Base-by-base conservation (phyloP, 2,113 vertebrate species). In the Lasiurus cinereus region DNA sequence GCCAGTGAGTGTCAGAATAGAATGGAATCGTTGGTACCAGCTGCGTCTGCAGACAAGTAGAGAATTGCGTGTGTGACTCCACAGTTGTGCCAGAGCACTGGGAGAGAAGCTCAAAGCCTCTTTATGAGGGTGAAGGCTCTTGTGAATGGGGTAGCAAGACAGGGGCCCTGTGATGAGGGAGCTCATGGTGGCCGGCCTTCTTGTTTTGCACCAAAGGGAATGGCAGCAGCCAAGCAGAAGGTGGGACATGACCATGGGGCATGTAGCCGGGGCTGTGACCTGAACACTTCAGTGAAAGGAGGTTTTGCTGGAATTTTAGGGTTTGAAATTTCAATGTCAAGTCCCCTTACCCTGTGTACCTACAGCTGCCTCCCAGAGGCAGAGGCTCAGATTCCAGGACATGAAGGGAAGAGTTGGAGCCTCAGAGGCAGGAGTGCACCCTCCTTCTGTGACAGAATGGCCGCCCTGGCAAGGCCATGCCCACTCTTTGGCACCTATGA, bases 121-220 rank as follows among this genome's bases (percentile, higher is more conserved):
- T 46, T 36, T 8, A 8, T 5, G 39, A 69, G 5, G 50, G 19
- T 13, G 46, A 82, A 46, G 48, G 9, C n/a, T 59, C 36, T 5
- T 19, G 16, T 8, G 24, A 87, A 9, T 39, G 8, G 10, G 18
- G 0, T 52, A 54, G 39, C 0, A 1, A 74, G 48, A 48, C 24
- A 29, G 22, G 12, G 11, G 1, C 12, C 5, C 14, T 0, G 1
- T 5, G 43, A 33, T 16, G 39, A 43, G 21, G 59, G 14, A 76
- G 27, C 16, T 88, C 27, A 1, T 29, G 43, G 48, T 5, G 2
- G 36, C 52, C 2, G 3, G 24, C 6, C 36, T 83, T n/a, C 43
- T 16, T 8, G 27, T 52, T 88, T 33, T 33, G 14, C 22, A 33
- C 16, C 46, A n/a, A 33, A 39, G n/a, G 31, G 66, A 74, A 43